Percentiles rank a stretch among this genome's conserved stretches.
Conservation (phyloP, 2,797 vertebrate species). For the Chrysolophus pictus region DNA sequence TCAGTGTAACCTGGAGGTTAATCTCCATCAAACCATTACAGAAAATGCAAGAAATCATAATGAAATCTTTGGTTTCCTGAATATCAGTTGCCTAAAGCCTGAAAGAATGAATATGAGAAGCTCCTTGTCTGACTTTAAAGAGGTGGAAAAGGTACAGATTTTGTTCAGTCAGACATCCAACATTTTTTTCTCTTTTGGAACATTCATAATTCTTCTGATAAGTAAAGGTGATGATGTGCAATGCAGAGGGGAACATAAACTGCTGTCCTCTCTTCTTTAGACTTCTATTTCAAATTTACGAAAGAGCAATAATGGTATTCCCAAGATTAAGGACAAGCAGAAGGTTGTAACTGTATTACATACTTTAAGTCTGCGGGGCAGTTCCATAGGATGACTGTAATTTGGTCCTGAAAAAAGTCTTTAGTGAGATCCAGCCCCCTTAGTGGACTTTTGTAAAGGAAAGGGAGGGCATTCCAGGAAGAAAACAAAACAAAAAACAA, state of each 20-base stretch:
- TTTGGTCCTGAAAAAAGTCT: background rate
- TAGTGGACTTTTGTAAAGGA: background rate
- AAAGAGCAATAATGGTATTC: background rate
- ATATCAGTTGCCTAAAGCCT: slow-evolving; percentile 22
- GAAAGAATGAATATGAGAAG: background rate
- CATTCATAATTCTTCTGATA: slow-evolving; percentile 8
- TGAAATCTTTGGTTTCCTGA: slow-evolving; percentile 26
- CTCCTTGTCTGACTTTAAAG: slow-evolving; percentile 12
- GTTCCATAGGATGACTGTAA: background rate
- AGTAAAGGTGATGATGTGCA: background rate
- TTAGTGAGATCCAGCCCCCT: background rate
- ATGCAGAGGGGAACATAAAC: background rate
- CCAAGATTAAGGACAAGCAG: background rate
- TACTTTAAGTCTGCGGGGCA: background rate
- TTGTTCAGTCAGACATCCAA: background rate
- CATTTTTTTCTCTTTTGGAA: background rate
- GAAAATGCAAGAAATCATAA: slow-evolving; percentile 36
- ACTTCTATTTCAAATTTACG: background rate
- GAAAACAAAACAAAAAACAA: background rate
- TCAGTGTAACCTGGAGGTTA: slow-evolving; percentile 31
- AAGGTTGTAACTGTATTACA: background rate
- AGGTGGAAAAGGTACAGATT: background rate
- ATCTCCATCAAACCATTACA: slow-evolving; percentile 20
- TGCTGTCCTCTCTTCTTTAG: background rate
- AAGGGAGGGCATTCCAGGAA: background rate